Percentiles rank a stretch among this genome's conserved stretches.
Conservation (phyloP, 2,797 vertebrate species). For the Coendou prehensilis region DNA sequence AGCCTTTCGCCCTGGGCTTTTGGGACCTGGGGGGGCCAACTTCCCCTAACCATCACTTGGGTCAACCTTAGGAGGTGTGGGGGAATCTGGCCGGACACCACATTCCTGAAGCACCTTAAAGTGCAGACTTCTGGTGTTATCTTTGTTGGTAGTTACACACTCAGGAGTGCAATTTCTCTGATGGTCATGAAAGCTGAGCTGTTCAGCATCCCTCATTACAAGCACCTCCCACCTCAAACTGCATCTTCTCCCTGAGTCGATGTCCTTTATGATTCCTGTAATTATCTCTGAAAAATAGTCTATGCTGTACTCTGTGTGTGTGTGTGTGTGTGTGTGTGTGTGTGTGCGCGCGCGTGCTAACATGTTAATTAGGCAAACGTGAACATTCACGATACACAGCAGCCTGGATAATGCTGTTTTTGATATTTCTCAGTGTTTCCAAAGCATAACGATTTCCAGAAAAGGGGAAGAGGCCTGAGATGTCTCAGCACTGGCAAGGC, state of each 20-base stretch:
- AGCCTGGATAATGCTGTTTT: neutral
- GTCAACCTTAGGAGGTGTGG: no score
- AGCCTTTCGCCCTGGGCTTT: neutral
- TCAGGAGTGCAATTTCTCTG: neutral
- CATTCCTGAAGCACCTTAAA: neutral
- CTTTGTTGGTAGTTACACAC: neutral
- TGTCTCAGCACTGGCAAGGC: neutral
- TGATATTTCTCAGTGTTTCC: constrained; percentile 24
- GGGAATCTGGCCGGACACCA: neutral
- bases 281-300: neutral
- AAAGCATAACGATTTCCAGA: neutral
- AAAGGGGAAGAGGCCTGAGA: neutral
- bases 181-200: neutral
- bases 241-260: neutral
- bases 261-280: neutral
- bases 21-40: no score
- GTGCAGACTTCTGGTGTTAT: neutral
- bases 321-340: neutral
- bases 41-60: neutral
- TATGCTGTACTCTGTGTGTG: neutral
- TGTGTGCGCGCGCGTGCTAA: neutral
- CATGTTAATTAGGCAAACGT: neutral
- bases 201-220: neutral
- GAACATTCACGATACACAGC: neutral
- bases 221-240: neutral